Base-by-base conservation (phyloP, 1,140 invertebrate genomes). In the Cydia pomonella region DNA sequence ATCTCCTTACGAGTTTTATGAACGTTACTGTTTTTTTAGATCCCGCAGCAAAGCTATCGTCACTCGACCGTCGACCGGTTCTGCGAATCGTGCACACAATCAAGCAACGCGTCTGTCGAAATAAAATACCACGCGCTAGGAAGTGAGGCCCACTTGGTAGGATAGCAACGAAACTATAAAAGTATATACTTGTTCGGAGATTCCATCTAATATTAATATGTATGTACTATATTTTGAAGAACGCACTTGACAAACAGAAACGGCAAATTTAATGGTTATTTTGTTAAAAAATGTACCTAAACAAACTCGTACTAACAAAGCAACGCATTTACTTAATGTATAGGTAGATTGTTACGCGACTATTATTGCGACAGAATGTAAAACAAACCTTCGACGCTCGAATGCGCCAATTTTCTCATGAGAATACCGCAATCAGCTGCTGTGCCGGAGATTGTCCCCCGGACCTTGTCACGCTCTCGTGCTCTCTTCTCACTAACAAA, bases 31-130 rank as follows among this genome's bases (percentile, higher is more conserved):
- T 21, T 10, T 21, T 59, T 23, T n/a, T 59, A 9, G 53, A 18
- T 50, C 21, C n/a, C 1, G 21, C 21, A 23, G 21, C 21, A 23
- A 18, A n/a, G 53, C 7, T 23, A 23, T 47, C 53, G 53, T 53
- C 50, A 53, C n/a, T 53, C 50, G 50, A 21, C 53, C 18, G 18
- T 59, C 53, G 53, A 59, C 53, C 53, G 53, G 53, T 59, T 59
- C 53, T 59, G 53, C 21, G 53, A 59, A 59, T 59, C 53, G 53
- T 59, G 53, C 53, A 59, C 53, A 59, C 53, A 59, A 59, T 23
- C 53, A 59, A 59, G 53, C 53, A 59, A 23, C 21, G 1, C 53
- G 53, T 23, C 53, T 59, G 53, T 59, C 16, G 18, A 23, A 50
- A 59, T n/a, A 59, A 59, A 59, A 59, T 59, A 59, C 53, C 53